Evolutionary conservation across 2,797 vertebrate genomes (phyloP), one percentile per base, ranked within the genome.

Genomic region (Spinus olivaceus): DNA sequence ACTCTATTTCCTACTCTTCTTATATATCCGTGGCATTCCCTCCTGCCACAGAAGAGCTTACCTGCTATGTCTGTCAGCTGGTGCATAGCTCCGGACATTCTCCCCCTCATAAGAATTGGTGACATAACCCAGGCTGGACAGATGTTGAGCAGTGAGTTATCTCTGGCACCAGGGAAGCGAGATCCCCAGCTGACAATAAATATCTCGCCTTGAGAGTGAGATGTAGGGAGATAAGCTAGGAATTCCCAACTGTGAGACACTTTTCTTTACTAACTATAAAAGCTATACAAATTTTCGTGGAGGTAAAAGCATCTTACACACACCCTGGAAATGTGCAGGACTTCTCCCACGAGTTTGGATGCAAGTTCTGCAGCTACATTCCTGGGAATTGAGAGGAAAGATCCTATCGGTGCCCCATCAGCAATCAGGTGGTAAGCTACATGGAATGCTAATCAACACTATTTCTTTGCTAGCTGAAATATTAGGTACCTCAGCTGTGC

Each of bases 331-430:
- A 72, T 1, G 3, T 49, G 35, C 50, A 33, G 50, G 20, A 47
- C 21, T 64, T 33, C 33, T 44, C n/a, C 21, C 8, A 8, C 0
- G 1, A 54, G 28, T 72, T 54, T 0, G 0, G 30, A 56, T 4
- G 5, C 3, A 7, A 56, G 54, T 49, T 49, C 24, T 64, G 23
- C 1, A 2, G 13, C 25, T 64, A 83, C 24, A 41, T 47, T 47
- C 42, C 20, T 47, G 30, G 30, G 23, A 83, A 72, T 5, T 39
- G 15, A 47, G 20, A 54, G 41, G 33, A 54, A 72, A 8, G 15
- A 82, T 81, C n/a, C 47, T 27, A n/a, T 27, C 28, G n/a, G 39
- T 46, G 14, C 27, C 18, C 7, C 47, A n/a, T 32, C 27, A 71
- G n/a, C 18, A 53, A 44, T 0, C 12, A 3, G 14, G 18, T 44